Percentiles rank a stretch among this genome's conserved stretches.
Evolutionary conservation across 2,113 vertebrate genomes (phyloP).

Genomic region (Fregetta grallaria): DNA sequence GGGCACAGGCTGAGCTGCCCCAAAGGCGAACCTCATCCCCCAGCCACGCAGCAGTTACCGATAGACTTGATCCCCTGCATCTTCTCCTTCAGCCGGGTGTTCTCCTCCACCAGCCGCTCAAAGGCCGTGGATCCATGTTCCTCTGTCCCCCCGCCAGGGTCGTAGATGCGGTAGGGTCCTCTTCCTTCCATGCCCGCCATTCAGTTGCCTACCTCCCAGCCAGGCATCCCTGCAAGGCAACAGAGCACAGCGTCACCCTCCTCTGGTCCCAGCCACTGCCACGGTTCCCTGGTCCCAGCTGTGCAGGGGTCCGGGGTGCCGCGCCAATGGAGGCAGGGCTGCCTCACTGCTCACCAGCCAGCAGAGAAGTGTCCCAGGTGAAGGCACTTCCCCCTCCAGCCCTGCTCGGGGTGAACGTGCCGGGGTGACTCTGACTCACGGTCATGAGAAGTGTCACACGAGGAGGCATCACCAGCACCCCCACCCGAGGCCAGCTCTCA

Average conservation of each 20-base stretch:
- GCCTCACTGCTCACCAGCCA: neutral
- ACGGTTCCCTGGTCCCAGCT: fast-evolving
- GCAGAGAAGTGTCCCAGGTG: neutral
- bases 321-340: neutral
- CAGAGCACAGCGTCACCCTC: slow-evolving; percentile 5
- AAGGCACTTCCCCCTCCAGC: neutral
- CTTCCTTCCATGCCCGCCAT: slow-evolving; percentile 87
- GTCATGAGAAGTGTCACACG: slow-evolving; percentile 33
- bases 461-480: neutral
- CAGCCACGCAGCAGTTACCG: slow-evolving; percentile 71
- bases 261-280: neutral
- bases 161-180: slow-evolving; percentile 96
- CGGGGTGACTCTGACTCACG: slow-evolving; percentile 21
- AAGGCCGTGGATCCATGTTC: slow-evolving; percentile 81
- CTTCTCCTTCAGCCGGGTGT: slow-evolving; percentile 87
- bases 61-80: slow-evolving; percentile 96
- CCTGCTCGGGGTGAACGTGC: neutral
- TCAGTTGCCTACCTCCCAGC: slow-evolving; percentile 45
- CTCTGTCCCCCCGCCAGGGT: slow-evolving; percentile 85
- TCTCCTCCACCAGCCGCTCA: slow-evolving; percentile 90
- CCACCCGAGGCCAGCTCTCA: neutral
- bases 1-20: neutral
- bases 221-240: slow-evolving; percentile 65
- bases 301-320: fast-evolving
- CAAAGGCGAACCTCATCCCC: neutral